These are phyloP conservation scores for Caenorhabditis imperialis DNA, from an alignment of 2,888 invertebrate species.

Conservation along the genomic window DNA sequence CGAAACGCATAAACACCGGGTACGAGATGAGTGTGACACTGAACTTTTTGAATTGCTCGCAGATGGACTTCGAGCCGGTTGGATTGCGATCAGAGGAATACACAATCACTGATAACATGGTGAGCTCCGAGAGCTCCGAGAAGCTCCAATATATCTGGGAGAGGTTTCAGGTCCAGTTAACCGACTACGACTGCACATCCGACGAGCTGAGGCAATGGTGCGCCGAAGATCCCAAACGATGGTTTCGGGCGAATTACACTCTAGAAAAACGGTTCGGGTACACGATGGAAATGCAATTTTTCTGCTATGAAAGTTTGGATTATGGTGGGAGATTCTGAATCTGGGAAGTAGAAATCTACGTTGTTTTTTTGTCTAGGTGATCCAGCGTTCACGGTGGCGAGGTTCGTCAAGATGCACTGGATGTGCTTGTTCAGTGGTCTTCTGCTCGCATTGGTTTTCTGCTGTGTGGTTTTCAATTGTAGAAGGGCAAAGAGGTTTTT, in stretches of 20 bases:
- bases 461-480: too few relatives aligned
- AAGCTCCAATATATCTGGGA: neutral
- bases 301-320: too few relatives aligned
- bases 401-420: too few relatives aligned
- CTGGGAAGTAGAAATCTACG: too few relatives aligned
- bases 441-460: too few relatives aligned
- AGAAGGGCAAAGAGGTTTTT: too few relatives aligned
- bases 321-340: too few relatives aligned
- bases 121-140: neutral
- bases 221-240: neutral
- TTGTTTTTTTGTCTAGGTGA: too few relatives aligned
- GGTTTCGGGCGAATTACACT: neutral
- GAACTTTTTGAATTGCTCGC: slow-evolving; percentile 9
- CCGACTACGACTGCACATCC: slow-evolving; percentile 20
- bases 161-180: neutral
- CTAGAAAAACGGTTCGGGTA: slow-evolving; percentile 7
- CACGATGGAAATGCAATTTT: slow-evolving; percentile 5
- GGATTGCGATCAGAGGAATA: neutral
- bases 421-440: too few relatives aligned
- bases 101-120: neutral
- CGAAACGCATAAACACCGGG: neutral
- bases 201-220: slow-evolving; percentile 12
- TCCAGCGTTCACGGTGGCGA: too few relatives aligned
- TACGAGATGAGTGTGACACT: neutral
- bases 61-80: neutral